Evolutionary conservation across 2,888 invertebrate genomes (phyloP).

Genomic region (Eupithecia dodoneata): DNA sequence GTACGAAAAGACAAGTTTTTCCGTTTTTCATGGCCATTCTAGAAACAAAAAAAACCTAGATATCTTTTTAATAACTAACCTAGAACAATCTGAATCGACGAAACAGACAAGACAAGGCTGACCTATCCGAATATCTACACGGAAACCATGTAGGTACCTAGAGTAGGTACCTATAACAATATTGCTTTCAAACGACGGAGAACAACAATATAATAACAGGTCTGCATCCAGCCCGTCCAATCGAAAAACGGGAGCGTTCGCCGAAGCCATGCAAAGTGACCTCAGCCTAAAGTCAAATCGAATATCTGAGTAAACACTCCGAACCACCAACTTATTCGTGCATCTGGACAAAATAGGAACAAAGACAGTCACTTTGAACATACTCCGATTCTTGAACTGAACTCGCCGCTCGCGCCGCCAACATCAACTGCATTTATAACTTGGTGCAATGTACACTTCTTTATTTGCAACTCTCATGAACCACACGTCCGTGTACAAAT

Average conservation of each 20-base stretch:
- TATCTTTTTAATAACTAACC: not conserved
- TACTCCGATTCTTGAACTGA: not conserved
- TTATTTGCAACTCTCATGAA: slow-evolving; percentile 37
- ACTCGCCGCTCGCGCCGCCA: not conserved
- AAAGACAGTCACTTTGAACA: not conserved
- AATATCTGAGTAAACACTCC: slow-evolving; percentile 50
- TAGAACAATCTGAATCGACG: not conserved
- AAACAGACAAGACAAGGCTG: not conserved
- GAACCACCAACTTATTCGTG: not conserved
- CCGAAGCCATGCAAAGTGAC: slow-evolving; percentile 69
- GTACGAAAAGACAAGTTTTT: not conserved
- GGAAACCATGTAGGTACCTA: not conserved
- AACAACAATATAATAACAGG: slow-evolving; percentile 70
- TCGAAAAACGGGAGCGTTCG: slow-evolving; percentile 67
- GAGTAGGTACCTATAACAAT: not conserved
- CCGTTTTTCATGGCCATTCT: not conserved
- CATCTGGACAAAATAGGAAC: not conserved
- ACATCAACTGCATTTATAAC: slow-evolving; percentile 28
- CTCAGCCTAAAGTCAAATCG: slow-evolving; percentile 60
- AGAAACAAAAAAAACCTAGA: not conserved
- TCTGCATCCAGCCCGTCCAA: slow-evolving; percentile 52
- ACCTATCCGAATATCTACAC: not conserved
- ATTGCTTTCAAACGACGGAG: slow-evolving; percentile 52
- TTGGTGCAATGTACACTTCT: slow-evolving; percentile 43
- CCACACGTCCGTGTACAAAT: slow-evolving; percentile 30